These are phyloP conservation scores for Drosophila yakuba DNA, from an alignment of 1,140 invertebrate species.

Conservation along the genomic window DNA sequence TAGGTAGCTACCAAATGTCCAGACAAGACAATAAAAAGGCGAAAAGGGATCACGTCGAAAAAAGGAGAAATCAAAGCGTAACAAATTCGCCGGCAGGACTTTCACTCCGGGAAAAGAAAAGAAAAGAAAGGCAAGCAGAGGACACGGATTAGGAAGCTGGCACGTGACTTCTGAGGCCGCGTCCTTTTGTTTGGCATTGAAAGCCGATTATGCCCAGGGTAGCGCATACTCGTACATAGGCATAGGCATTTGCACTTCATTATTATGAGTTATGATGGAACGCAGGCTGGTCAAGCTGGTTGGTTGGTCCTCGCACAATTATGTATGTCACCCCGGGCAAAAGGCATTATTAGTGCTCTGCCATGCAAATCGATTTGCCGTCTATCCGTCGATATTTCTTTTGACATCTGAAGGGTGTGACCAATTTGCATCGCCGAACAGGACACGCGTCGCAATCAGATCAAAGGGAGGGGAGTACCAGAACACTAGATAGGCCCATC, in stretches of 20 bases:
- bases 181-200: slow-evolving; percentile 67
- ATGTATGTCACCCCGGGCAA: slow-evolving; percentile 71
- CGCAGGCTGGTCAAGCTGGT: slow-evolving; percentile 44
- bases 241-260: slow-evolving; percentile 73
- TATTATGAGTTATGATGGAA: slow-evolving; percentile 58
- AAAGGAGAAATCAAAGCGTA: slow-evolving; percentile 76
- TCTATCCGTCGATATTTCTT: slow-evolving; percentile 52
- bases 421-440: slow-evolving; percentile 67
- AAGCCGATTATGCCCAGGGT: slow-evolving; percentile 66
- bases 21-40: slow-evolving; percentile 61
- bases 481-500: not conserved
- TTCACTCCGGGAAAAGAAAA: slow-evolving; percentile 26
- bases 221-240: slow-evolving; percentile 1
- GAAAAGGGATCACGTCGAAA: slow-evolving; percentile 56
- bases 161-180: slow-evolving; percentile 66
- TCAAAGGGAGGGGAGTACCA: slow-evolving; percentile 22
- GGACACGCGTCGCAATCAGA: slow-evolving; percentile 60
- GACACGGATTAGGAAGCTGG: slow-evolving; percentile 71
- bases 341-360: slow-evolving; percentile 63
- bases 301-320: slow-evolving; percentile 54
- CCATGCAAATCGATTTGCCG: slow-evolving; percentile 76
- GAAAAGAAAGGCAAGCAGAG: slow-evolving; percentile 37
- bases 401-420: slow-evolving; percentile 71
- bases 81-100: slow-evolving; percentile 65
- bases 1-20: slow-evolving; percentile 62